phyloP scores from a whole-genome alignment of 1,140 invertebrate species.

The Sogatella furcifera region DNA sequence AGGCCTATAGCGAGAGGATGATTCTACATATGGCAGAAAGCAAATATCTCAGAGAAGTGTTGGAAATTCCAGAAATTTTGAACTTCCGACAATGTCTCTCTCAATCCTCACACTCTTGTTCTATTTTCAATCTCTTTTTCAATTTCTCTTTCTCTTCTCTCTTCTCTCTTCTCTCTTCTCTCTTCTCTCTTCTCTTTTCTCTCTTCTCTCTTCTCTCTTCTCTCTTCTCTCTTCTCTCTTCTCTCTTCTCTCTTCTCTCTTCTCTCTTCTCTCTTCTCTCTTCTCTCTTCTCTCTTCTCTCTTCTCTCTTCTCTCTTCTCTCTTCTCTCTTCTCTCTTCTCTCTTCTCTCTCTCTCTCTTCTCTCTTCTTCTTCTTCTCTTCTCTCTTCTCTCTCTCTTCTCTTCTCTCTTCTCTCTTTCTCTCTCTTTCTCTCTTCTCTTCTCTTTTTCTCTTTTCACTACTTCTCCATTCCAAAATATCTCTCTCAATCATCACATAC shows the following conservation, averaged over 20 bases:
- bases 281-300: background rate
- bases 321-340: background rate
- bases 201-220: background rate
- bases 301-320: background rate
- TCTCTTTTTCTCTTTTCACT: too few relatives aligned
- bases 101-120: too few relatives aligned
- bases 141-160: background rate
- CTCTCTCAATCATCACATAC: too few relatives aligned
- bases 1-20: too few relatives aligned
- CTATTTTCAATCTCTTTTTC: too few relatives aligned
- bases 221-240: background rate
- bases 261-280: background rate
- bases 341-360: background rate
- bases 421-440: background rate
- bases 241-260: too few relatives aligned
- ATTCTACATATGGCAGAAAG: too few relatives aligned
- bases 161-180: conserved; percentile 1
- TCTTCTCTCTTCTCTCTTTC: background rate
- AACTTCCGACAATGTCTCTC: too few relatives aligned
- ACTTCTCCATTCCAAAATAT: too few relatives aligned
- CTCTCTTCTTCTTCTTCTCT: background rate
- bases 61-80: too few relatives aligned
- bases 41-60: too few relatives aligned
- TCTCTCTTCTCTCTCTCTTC: background rate
- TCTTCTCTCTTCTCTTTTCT: background rate